Evolutionary conservation across 2,113 vertebrate genomes (phyloP).

Genomic region (Oenanthe oenanthe): DNA sequence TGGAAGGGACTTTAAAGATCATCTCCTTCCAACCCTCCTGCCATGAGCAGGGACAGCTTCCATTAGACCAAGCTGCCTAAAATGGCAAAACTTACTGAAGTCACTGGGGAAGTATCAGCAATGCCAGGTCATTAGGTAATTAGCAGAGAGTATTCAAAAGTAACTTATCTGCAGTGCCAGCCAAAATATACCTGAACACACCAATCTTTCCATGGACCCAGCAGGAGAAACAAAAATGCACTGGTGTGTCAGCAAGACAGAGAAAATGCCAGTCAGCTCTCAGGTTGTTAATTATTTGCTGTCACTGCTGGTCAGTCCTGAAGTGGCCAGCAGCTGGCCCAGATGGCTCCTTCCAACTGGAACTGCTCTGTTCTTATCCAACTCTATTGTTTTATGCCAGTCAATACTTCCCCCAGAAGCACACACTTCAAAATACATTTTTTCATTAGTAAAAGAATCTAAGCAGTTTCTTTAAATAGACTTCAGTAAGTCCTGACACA

Average conservation of each 20-base stretch:
- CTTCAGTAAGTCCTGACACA: not conserved
- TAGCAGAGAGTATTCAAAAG: not conserved
- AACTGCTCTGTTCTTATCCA: not conserved
- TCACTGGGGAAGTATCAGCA: not conserved
- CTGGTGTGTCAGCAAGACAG: not conserved
- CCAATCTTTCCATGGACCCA: not conserved
- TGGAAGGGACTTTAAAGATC: not conserved
- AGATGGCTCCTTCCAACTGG: not conserved
- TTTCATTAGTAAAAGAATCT: not conserved
- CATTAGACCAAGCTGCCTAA: not conserved
- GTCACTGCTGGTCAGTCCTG: not conserved
- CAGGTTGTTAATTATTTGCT: too few relatives aligned
- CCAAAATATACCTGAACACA: not conserved
- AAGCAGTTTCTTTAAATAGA: not conserved
- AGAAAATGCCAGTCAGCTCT: not conserved
- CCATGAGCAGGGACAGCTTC: not conserved
- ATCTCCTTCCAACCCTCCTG: not conserved
- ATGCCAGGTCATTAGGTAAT: not conserved
- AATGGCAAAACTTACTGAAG: not conserved
- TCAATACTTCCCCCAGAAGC: not conserved
- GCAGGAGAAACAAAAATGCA: not conserved
- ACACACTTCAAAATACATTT: not conserved
- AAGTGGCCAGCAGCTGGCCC: not conserved
- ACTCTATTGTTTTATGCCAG: not conserved
- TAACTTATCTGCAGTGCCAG: not conserved